These are phyloP conservation scores for Zophobas morio DNA, from an alignment of 1,140 invertebrate species.

Conservation along the genomic window DNA sequence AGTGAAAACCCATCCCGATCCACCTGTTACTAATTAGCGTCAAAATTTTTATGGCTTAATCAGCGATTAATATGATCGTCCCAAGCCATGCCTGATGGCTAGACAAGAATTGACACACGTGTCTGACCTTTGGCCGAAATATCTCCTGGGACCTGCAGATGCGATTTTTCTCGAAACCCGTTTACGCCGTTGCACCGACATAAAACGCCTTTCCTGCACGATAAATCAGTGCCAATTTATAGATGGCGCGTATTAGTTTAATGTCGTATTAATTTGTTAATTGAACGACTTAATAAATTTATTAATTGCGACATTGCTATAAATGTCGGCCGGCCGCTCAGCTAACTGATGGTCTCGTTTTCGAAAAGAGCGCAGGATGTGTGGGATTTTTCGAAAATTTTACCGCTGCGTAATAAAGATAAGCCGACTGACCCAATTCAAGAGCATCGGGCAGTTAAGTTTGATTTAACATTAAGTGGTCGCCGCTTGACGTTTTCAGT, in stretches of 20 bases:
- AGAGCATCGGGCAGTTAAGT: constrained; percentile 10
- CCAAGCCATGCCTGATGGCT: not conserved
- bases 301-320: constrained; percentile 23
- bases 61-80: not conserved
- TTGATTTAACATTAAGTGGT: not conserved
- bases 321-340: constrained; percentile 2
- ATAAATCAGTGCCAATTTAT: constrained; percentile 32
- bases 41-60: not conserved
- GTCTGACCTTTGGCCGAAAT: constrained; percentile 43
- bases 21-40: no score
- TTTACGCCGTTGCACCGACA: not conserved
- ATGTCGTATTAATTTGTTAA: constrained; percentile 36
- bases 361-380: constrained; percentile 9
- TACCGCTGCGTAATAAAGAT: constrained; percentile 11
- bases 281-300: constrained; percentile 32
- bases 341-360: constrained; percentile 12
- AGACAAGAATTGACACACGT: constrained; percentile 24
- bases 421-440: constrained; percentile 13
- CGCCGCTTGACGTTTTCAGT: constrained; percentile 8
- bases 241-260: constrained; percentile 31
- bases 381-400: constrained; percentile 19
- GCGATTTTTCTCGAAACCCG: constrained; percentile 16
- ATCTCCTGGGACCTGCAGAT: not conserved
- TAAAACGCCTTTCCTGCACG: not conserved
- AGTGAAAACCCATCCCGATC: no score